phyloP scores from a whole-genome alignment of 2,113 vertebrate genomes.

The Amphilophus citrinellus region DNA sequence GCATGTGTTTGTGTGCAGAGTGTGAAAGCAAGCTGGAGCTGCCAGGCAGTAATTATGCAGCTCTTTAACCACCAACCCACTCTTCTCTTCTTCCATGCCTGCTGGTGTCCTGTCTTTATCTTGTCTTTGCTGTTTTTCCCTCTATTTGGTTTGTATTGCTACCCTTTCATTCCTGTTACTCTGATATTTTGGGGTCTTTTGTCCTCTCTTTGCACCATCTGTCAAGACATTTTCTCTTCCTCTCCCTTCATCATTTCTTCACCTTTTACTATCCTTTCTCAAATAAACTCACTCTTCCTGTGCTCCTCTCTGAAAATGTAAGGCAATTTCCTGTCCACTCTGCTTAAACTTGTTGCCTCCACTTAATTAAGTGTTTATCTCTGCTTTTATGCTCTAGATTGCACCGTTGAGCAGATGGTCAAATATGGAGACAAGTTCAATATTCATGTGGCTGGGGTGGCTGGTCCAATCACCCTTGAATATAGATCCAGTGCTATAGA shows the following conservation, averaged over 20 bases:
- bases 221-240: neutral
- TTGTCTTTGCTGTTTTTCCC: conserved; percentile 46
- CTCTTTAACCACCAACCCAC: conserved; percentile 57
- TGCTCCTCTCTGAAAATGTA: neutral
- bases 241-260: neutral
- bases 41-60: conserved; percentile 73
- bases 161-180: conserved; percentile 53
- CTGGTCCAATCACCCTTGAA: conserved; percentile 67
- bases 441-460: conserved; percentile 52
- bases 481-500: conserved; percentile 74
- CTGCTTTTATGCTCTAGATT: conserved; percentile 68
- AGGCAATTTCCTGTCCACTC: neutral
- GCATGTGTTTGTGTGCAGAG: conserved; percentile 24
- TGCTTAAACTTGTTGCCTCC: conserved; percentile 8
- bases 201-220: conserved; percentile 44
- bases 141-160: conserved; percentile 23
- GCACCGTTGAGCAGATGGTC: conserved; percentile 68
- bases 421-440: conserved; percentile 75
- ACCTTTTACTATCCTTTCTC: neutral
- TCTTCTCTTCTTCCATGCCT: conserved; percentile 33
- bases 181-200: conserved; percentile 59
- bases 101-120: conserved; percentile 60
- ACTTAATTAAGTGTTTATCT: neutral
- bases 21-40: conserved; percentile 18
- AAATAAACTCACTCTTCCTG: neutral